Evolutionary conservation across 2,113 vertebrate species (phyloP), one percentile per base, ranked within the genome.

Genomic region (Trematocara nigrifrons): DNA sequence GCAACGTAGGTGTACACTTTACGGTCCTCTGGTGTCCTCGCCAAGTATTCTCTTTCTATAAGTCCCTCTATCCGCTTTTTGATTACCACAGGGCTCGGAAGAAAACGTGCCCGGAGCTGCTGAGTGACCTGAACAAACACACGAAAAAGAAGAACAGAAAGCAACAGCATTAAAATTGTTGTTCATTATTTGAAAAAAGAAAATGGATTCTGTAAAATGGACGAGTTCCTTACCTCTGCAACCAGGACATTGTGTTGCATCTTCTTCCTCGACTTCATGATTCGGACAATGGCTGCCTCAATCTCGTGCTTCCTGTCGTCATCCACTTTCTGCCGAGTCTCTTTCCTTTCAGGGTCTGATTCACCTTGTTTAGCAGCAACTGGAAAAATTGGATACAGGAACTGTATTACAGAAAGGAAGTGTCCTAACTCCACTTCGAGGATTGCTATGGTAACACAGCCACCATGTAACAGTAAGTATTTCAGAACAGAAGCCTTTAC

Each of bases 21-120:
- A 94, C 97, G 97, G 96, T 99, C 98, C 93, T 99, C 98, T 89
- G 98, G 97, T 89, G 98, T 99, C 97, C 98, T 97, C 93, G 98
- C 98, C 97, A 99, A 97, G 97, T 99, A 99, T 95, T 99, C 98
- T 97, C 98, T 97, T 96, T 99, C 98, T 98, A 99, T 99, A 96
- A 99, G 98, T 98, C 97, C 98, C 97, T 99, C 98, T 95, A 99
- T 99, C 93, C 98, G 98, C 92, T 99, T 99, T 97, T 99, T 99
- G 97, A 99, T 99, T 92, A 99, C 98, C 97, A 99, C 98, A 83
- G 98, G 98, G 93, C 98, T 99, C 94, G 98, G 98, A 94, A 99
- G 96, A 95, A 99, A 99, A 95, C 98, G 97, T 64, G 97, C 96
- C 91, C 97, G 97, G 93, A 99, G 96, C 94, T 99, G 98, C 94